Evolutionary conservation across 2,113 vertebrate genomes (phyloP), one percentile per base, ranked within the genome.

Genomic region (Psittacara wagleri): DNA sequence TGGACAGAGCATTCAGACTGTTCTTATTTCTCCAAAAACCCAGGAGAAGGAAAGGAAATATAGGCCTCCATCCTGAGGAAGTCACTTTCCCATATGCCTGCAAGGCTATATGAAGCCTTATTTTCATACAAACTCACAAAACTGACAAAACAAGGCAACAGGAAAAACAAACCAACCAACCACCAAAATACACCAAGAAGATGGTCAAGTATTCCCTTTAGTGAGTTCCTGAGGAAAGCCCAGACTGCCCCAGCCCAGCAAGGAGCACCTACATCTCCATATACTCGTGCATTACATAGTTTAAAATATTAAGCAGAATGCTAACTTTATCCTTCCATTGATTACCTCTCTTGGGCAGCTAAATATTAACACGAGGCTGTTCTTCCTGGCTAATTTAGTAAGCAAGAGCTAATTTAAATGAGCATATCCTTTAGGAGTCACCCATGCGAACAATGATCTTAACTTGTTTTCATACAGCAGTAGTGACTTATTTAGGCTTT

Each of bases 371-470:
- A 55, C 1, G 20, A 84, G 39, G 61, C 62, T 92, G 59, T 23
- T 96, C 87, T 94, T 90, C 92, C 95, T 51, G 55, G 91, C 74
- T 79, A 77, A 83, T 93, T 89, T 88, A 83, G 78, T 10, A 44
- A 91, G 95, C 78, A 41, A 83, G 48, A 88, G 55, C 86, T 80
- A 51, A 92, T 49, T 62, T 54, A 90, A 51, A 77, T 13, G 74
- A 94, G 61, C 70, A 25, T 8, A 20, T 96, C 91, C 91, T 95
- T 64, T 52, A 90, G 92, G 87, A 94, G 46, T 67, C 88, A 90
- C 37, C 73, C 90, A 18, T 3, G 44, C 57, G 76, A 92, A 77
- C 86, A 91, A 92, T 17, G 66, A 59, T 20, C 64, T 44, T 5
- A 8, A 25, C 79, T 78, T 51, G 8, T 72, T 66, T 52, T 74